These are phyloP conservation scores for Diorhabda sublineata DNA, from an alignment of 1,140 invertebrate species.

Conservation along the genomic window DNA sequence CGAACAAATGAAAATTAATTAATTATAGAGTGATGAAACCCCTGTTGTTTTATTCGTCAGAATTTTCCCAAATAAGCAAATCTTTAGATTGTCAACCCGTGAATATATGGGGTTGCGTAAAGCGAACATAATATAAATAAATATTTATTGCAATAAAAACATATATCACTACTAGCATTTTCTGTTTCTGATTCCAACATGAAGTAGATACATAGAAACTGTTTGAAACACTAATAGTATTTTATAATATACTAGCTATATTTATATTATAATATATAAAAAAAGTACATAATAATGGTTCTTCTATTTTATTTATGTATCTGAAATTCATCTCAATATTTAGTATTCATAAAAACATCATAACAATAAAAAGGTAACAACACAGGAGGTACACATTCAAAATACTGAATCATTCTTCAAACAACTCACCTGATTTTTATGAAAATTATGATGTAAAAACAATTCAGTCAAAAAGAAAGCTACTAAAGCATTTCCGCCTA, in stretches of 20 bases:
- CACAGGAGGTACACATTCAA: no score
- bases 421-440: slow-evolving; percentile 86
- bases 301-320: not conserved
- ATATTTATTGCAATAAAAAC: no score
- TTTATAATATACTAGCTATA: not conserved
- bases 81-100: no score
- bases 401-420: not conserved
- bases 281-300: not conserved
- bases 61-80: no score
- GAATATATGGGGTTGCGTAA: no score
- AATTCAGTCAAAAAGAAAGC: slow-evolving; percentile 91
- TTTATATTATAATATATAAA: not conserved
- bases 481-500: slow-evolving; percentile 94
- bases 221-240: not conserved
- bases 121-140: no score
- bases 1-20: no score
- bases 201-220: no score
- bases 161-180: no score
- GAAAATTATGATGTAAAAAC: slow-evolving; percentile 83
- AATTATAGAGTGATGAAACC: no score
- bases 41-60: no score
- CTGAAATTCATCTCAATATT: not conserved
- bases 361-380: not conserved
- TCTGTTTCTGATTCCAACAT: no score
- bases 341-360: not conserved